Base-by-base conservation (phyloP, 2,888 invertebrate species). In the Euplagia quadripunctaria region DNA sequence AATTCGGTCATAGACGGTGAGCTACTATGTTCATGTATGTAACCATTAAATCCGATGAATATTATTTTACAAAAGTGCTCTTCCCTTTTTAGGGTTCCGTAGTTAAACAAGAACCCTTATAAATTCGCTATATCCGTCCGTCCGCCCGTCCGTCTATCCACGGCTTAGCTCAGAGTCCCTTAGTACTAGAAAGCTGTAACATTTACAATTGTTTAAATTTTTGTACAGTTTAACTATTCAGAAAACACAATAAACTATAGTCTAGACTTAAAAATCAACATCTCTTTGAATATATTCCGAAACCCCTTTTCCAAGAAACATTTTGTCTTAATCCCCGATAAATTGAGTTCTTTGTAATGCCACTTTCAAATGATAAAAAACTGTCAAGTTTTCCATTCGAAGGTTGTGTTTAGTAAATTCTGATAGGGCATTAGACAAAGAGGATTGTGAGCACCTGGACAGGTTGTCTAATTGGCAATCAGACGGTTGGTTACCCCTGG, bases 381-480 rank as follows among this genome's bases (percentile, higher is more conserved):
- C 69, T 70, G 75, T 78, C 77, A 71, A 73, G 86, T 81, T 86
- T 82, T 82, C 81, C 80, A 85, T 82, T 80, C 75, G 76, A 77
- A 79, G 77, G 81, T 76, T 83, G 80, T 87, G 85, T 85, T 87
- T 86, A 85, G 82, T 87, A 84, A 85, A 86, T 82, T 88, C 89
- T 88, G 88, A 88, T 86, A 79, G 76, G 72, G 87, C 84, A 77
- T 87, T 86, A 87, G 81, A 86, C 84, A 80, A 85, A 87, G 81
- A 82, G 83, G 80, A 85, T 84, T 82, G 80, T 78, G 78, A 84
- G 83, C 89, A 91, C 90, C 90, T 91, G 90, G 83, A 77, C 80
- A 80, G 82, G 79, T 82, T 79, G 76, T 82, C 83, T 90, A 90
- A 91, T 92, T 91, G 90, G 81, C 89, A 91, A 90, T 92, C 90